Base-by-base conservation (phyloP, 2,888 invertebrate genomes). In the Pseudoips prasinana region DNA sequence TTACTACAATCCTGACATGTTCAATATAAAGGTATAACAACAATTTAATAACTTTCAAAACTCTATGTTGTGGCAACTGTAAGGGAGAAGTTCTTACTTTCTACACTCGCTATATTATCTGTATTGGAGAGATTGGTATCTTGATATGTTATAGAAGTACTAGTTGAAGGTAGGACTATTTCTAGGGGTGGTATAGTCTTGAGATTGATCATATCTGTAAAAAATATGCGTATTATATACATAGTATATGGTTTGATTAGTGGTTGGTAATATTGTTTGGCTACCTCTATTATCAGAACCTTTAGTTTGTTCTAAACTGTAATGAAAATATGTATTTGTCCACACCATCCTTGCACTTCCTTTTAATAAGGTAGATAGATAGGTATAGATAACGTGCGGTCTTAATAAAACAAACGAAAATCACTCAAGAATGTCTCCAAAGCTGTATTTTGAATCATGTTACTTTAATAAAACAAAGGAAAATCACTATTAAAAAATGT, bases 361-460 rank as follows among this genome's bases (percentile, higher is more conserved):
- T 18, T 27, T 27, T 19, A 27, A 18, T 27, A 19, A 27, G 26
- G 26, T 14, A 27, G n/a, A n/a, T n/a, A n/a, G 7, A 9, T 27
- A 27, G 26, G 7, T 27, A 18, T 27, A 27, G 9, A 7, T 27
- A 27, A 27, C 17, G 26, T 27, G 26, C 26, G 26, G 7, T 27
- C 26, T 9, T 27, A 27, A 10, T 19, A 27, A 27, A 27, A 27
- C 19, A 27, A 27, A 27, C 26, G 26, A 27, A 27, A 27, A 27
- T 27, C 26, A 27, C 26, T 27, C 26, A 27, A 27, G 26, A 27
- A 17, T 27, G 26, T 27, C 18, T 19, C 19, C 19, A 27, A 27
- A 27, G 19, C 26, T 27, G 26, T 27, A 27, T 27, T 27, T 27
- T 27, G 26, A 27, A 18, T 27, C 26, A 27, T 27, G 19, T 7